Percentiles rank a stretch among this genome's conserved stretches.
Conservation (phyloP, 1,140 invertebrate species). For the Ericerus pela region DNA sequence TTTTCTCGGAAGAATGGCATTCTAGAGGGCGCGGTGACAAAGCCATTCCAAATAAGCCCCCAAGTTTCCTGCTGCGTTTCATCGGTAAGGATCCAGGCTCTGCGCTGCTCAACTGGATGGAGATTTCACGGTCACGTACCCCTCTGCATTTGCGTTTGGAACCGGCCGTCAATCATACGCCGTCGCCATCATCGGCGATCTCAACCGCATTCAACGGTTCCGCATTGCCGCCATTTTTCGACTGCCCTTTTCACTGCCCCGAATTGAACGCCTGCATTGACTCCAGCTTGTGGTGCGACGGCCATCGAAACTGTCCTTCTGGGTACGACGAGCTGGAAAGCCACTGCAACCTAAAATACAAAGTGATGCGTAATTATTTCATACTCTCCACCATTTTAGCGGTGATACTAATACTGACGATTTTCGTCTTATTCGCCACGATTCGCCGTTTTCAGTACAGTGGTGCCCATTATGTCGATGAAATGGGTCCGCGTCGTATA, state of each 20-base stretch:
- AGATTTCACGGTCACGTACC: constrained; percentile 48
- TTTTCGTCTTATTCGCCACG: constrained; percentile 1
- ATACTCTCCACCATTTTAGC: background rate
- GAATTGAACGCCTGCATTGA: constrained; percentile 80
- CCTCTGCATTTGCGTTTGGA: constrained; percentile 38
- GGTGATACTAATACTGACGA: background rate
- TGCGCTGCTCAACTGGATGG: constrained; percentile 60
- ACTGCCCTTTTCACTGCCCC: constrained; percentile 62
- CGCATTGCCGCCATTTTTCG: constrained; percentile 38
- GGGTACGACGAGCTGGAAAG: constrained; percentile 64
- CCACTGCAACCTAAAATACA: constrained; percentile 34
- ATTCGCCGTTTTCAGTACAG: background rate
- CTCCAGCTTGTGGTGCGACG: constrained; percentile 72
- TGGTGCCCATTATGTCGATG: background rate
- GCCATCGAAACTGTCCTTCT: constrained; percentile 64
- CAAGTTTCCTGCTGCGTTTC: constrained; percentile 52
- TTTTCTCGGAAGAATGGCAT: constrained; percentile 57
- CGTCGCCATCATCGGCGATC: constrained; percentile 37
- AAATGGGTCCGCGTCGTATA: constrained; percentile 27
- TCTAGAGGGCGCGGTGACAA: background rate
- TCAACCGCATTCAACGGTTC: constrained; percentile 34
- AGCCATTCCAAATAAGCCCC: constrained; percentile 27
- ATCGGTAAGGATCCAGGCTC: constrained; percentile 50
- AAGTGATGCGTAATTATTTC: constrained; percentile 4
- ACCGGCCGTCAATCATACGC: constrained; percentile 35